Evolutionary conservation across 2,113 vertebrate genomes (phyloP).

Genomic region (Noctilio leporinus): DNA sequence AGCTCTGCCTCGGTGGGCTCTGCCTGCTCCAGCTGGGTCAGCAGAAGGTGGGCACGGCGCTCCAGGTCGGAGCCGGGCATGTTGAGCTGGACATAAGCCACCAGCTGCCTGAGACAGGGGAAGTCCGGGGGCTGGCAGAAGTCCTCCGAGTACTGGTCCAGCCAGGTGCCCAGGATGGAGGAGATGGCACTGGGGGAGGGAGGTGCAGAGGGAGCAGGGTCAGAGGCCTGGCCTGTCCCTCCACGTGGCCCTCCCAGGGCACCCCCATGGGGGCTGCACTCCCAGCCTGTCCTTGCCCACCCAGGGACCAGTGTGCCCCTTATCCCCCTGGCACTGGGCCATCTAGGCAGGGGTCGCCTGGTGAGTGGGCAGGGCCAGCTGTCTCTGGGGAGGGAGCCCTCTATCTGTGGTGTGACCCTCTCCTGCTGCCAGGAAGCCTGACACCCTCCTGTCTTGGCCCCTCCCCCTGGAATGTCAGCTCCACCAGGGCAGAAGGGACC

Average conservation of each 20-base stretch:
- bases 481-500: fast-evolving
- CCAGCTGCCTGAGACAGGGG: constrained; percentile 90
- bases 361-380: no score
- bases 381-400: neutral
- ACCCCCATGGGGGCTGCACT: neutral
- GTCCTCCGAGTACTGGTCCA: constrained; percentile 98
- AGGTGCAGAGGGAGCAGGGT: neutral
- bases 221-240: neutral
- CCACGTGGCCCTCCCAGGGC: fast-evolving
- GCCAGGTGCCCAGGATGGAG: constrained; percentile 96
- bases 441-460: fast-evolving
- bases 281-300: neutral
- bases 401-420: fast-evolving
- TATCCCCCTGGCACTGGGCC: neutral
- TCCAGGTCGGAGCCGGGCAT: constrained; percentile 94
- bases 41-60: constrained; percentile 90
- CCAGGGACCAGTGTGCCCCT: neutral
- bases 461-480: no score
- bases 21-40: constrained; percentile 90
- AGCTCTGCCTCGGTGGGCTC: constrained; percentile 83
- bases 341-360: neutral
- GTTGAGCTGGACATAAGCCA: constrained; percentile 90
- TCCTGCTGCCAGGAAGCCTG: neutral
- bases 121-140: constrained; percentile 93
- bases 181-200: constrained; percentile 86